phyloP scores from a whole-genome alignment of 2,888 invertebrate species.

The Melinopterus prodromus region DNA sequence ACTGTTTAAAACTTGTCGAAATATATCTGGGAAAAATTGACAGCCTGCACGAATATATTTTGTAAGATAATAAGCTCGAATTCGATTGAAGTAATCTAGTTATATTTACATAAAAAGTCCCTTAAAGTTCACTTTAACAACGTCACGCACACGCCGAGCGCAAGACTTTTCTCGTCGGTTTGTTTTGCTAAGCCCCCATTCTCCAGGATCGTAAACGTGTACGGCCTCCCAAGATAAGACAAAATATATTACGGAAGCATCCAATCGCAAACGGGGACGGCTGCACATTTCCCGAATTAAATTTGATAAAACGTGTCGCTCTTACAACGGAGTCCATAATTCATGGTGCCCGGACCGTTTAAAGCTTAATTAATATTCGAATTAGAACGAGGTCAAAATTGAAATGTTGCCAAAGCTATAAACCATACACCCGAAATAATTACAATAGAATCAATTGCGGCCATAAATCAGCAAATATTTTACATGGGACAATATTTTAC shows the following conservation, averaged over 20 bases:
- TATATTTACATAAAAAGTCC: slow-evolving; percentile 4
- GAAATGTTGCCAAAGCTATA: neutral
- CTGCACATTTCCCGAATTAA: slow-evolving; percentile 15
- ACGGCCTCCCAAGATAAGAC: slow-evolving; percentile 23
- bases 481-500: neutral
- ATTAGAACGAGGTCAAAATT: slow-evolving; percentile 4
- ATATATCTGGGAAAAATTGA: too few relatives aligned
- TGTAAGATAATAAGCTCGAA: neutral
- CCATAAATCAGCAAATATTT: slow-evolving; percentile 4
- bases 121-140: slow-evolving; percentile 30
- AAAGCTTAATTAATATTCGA: slow-evolving; percentile 4
- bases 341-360: neutral
- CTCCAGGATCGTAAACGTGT: slow-evolving; percentile 18
- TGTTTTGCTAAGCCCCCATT: slow-evolving; percentile 34
- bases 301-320: neutral
- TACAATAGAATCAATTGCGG: neutral
- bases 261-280: neutral
- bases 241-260: slow-evolving; percentile 17
- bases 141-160: slow-evolving; percentile 29
- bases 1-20: too few relatives aligned
- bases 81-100: neutral
- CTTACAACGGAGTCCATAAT: neutral
- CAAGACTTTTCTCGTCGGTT: slow-evolving; percentile 32
- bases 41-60: neutral
- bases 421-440: neutral